A percentile compares a stretch with the other conserved stretches of the same genome.
Conservation (phyloP, 2,888 invertebrate species). For the Drosophila nigritarsus region DNA sequence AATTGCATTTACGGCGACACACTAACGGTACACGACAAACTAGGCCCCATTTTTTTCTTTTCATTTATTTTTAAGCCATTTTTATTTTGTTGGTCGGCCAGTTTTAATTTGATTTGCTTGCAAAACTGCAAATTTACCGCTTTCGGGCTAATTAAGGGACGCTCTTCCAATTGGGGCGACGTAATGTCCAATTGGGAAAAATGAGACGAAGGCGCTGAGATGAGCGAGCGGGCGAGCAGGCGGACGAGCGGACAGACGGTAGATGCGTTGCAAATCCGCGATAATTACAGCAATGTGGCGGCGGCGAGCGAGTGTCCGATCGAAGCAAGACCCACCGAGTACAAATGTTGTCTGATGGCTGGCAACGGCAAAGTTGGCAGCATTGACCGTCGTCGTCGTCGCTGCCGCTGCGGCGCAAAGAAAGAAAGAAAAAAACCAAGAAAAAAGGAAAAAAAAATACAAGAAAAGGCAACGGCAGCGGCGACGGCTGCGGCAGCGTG, state of each 20-base stretch:
- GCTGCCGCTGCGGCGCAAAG: constrained; percentile 69
- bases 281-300: constrained; percentile 61
- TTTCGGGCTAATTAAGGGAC: constrained; percentile 34
- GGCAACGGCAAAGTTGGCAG: constrained; percentile 80
- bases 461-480: constrained; percentile 61
- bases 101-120: constrained; percentile 48
- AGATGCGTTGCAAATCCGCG: constrained; percentile 44
- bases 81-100: constrained; percentile 26
- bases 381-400: constrained; percentile 71
- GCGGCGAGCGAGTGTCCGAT: constrained; percentile 71
- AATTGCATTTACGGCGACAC: constrained; percentile 52
- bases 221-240: background rate
- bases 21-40: constrained; percentile 40
- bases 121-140: constrained; percentile 17
- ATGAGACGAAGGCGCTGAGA: constrained; percentile 4
- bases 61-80: constrained; percentile 39
- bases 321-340: constrained; percentile 82
- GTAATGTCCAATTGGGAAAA: constrained; percentile 40
- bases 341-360: constrained; percentile 82
- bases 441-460: constrained; percentile 50
- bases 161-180: constrained; percentile 42
- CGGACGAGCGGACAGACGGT: background rate
- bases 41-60: constrained; percentile 51
- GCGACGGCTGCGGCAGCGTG: constrained; percentile 50
- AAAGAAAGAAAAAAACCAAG: constrained; percentile 52